Base-by-base conservation (phyloP, 2,797 vertebrate species). In the Trachops cirrhosus region DNA sequence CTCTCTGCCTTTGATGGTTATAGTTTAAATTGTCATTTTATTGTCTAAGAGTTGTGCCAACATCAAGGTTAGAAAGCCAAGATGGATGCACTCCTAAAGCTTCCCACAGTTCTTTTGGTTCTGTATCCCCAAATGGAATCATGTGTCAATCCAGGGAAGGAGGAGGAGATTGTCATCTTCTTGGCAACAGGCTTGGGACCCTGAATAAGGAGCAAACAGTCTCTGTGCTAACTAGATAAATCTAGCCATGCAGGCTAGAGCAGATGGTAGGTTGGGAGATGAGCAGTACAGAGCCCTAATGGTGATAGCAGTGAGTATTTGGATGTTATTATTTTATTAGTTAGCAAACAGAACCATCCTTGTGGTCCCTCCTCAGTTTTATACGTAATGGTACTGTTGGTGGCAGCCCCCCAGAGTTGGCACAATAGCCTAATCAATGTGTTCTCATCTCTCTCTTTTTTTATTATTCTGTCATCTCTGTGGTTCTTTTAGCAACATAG, bases 371-470 rank as follows among this genome's bases (percentile, higher is more conserved):
- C 62, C 83, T 73, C 15, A 9, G 82, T 91, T 96, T 96, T 96
- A 71, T 97, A 86, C 12, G 0, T 97, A 95, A 97, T 97, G 96
- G 92, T 95, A 41, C 89, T 96, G 95, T 97, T 96, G 96, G 97
- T 98, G 93, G 97, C 94, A 96, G 97, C 93, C 67, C 86, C 97
- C 57, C 0, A 91, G 94, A 52, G 79, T 97, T 98, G 97, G 97
- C 96, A 97, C 97, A 97, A 59, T 84, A 96, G 54, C 97, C 96
- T 96, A 86, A 97, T 98, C 97, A 97, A 18, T 98, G 98, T 97
- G 96, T 98, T 97, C 96, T 94, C 74, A 54, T 97, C 93, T 97
- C 97, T 98, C 97, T 95, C 97, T 97, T 98, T 97, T 26, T 57
- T 26, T 24, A 98, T 98, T 91, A 4, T 94, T 97, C 95, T 97